Evolutionary conservation across 2,888 invertebrate genomes (phyloP).

Genomic region (Lypha dubia): DNA sequence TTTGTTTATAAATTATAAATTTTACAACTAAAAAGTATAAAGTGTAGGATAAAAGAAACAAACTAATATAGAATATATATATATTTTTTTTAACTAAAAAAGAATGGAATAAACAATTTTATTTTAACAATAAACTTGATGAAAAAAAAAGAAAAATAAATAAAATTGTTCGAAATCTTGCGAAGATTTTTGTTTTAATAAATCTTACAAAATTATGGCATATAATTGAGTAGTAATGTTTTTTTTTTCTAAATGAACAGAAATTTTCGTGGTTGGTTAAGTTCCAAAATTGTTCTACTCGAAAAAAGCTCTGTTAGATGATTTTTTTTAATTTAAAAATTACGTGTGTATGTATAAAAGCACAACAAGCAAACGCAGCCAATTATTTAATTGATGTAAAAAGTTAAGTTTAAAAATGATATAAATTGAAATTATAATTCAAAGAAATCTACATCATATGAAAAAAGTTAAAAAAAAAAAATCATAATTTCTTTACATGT

Average conservation of each 20-base stretch:
- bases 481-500: constrained; percentile 53
- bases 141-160: not conserved
- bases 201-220: constrained; percentile 37
- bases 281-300: constrained; percentile 24
- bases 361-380: constrained; percentile 78
- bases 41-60: constrained; percentile 39
- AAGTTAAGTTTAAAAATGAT: not conserved
- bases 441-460: not conserved
- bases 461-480: too few species aligned
- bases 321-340: constrained; percentile 35
- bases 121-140: not conserved
- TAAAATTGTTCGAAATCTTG: not conserved
- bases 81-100: constrained; percentile 9
- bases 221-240: constrained; percentile 24
- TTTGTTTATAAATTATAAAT: constrained; percentile 65
- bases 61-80: constrained; percentile 36
- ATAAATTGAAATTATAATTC: not conserved
- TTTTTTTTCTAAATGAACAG: constrained; percentile 38
- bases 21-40: constrained; percentile 58
- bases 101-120: not conserved
- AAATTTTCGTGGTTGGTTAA: constrained; percentile 21
- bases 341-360: constrained; percentile 50
- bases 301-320: constrained; percentile 66
- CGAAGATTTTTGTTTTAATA: not conserved
- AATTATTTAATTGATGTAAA: constrained; percentile 76